Evolutionary conservation across 2,113 vertebrate genomes (phyloP), one percentile per base, ranked within the genome.

Genomic region (Chascanopsetta lugubris): DNA sequence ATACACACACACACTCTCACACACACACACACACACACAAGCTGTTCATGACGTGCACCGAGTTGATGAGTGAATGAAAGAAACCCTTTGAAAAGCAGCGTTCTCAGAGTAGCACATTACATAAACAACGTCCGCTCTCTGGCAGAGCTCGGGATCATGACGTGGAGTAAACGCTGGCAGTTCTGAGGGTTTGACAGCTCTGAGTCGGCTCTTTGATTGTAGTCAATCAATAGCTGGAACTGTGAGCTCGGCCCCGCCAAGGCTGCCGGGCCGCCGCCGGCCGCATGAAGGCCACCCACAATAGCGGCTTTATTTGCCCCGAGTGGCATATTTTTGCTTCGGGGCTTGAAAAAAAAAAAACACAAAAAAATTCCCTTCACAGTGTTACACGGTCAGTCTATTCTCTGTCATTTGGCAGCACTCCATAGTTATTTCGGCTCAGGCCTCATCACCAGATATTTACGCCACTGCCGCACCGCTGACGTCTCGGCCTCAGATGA

Each of bases 241-340:
- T 87, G 80, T 75, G 72, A 69, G 84, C 84, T 88, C 72, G 86
- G 86, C 79, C 61, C 63, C 77, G 82, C 77, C 79, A 87, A 83
- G 70, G 60, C 66, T 82, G 87, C 48, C n/a, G 24, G 47, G 47
- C n/a, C 24, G 15, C 47, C n/a, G 82, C 29, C 80, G 87, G 88
- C 90, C 88, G 89, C 75, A n/a, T 66, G 56, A 63, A 75, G 84
- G 87, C 82, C 87, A 84, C 83, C 84, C 74, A 91, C 89, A 93
- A 91, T 90, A 87, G 86, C 83, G 79, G 83, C 89, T 88, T 88
- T 92, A 91, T 92, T 88, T 89, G 79, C 73, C 76, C 63, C 42
- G 59, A 81, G 73, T 68, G 29, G 66, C n/a, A n/a, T 68, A 27
- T 81, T 84, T 76, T 83, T 76, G 72, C 70, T 61, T 46, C 57